A percentile compares a stretch with the other conserved stretches of the same genome.
phyloP scores from a whole-genome alignment of 1,140 invertebrate genomes.

The Cotesia typhae region DNA sequence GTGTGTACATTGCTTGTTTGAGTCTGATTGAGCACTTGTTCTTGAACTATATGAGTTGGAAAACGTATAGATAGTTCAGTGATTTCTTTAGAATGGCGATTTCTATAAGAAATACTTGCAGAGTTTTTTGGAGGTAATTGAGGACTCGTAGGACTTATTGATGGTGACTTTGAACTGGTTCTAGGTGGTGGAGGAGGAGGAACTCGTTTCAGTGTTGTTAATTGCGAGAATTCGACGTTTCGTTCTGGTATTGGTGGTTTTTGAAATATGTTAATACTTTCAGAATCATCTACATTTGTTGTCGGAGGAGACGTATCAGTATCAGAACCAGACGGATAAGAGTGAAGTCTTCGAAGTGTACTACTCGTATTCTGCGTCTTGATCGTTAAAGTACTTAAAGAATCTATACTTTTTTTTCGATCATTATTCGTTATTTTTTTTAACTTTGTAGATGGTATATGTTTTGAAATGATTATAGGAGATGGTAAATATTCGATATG shows the following conservation, averaged over 20 bases:
- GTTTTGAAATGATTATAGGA: conserved; percentile 51
- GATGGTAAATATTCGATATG: conserved; percentile 44
- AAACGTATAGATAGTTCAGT: conserved; percentile 56
- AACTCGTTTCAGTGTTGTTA: conserved; percentile 74
- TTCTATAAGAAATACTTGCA: conserved; percentile 48
- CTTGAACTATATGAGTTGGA: conserved; percentile 60
- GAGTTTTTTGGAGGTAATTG: conserved; percentile 68
- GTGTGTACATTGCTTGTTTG: conserved; percentile 55
- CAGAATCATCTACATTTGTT: conserved; percentile 61
- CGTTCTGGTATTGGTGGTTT: conserved; percentile 81
- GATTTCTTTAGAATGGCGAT: conserved; percentile 41
- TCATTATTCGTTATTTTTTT: conserved; percentile 62
- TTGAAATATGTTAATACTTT: conserved; percentile 58
- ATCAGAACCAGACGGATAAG: conserved; percentile 79
- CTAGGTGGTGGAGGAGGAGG: conserved; percentile 88
- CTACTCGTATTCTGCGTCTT: conserved; percentile 41
- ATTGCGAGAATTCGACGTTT: conserved; percentile 74
- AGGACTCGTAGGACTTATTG: conserved; percentile 80
- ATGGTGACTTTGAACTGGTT: conserved; percentile 81
- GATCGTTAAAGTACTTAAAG: conserved; percentile 58
- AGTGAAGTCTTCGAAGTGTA: conserved; percentile 75
- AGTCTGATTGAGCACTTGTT: conserved; percentile 47
- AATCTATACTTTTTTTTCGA: conserved; percentile 69
- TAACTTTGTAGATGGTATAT: conserved; percentile 37
- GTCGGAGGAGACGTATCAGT: conserved; percentile 75